Conservation (phyloP, 2,888 invertebrate genomes). For the Euphydryas editha region DNA sequence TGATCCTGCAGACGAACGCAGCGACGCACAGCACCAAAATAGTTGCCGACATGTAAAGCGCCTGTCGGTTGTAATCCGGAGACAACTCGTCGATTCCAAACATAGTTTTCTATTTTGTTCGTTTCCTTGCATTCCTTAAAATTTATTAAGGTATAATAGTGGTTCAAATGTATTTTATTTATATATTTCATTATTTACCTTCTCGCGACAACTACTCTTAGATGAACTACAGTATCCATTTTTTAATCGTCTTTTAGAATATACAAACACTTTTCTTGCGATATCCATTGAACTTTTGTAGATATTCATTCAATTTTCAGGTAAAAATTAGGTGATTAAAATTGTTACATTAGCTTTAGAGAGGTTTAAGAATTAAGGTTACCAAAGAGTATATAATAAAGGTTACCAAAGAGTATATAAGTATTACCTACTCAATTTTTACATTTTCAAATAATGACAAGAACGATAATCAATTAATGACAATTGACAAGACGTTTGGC, state of each 20-base stretch:
- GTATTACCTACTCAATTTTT: too few relatives aligned
- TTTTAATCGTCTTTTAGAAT: conserved; percentile 30
- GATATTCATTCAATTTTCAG: not conserved
- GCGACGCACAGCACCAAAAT: conserved; percentile 95
- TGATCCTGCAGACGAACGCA: conserved; percentile 92
- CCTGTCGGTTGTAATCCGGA: conserved; percentile 99
- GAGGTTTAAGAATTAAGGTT: too few relatives aligned
- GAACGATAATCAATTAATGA: too few relatives aligned
- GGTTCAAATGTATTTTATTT: not conserved
- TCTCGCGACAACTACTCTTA: conserved; percentile 4
- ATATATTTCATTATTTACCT: conserved; percentile 5
- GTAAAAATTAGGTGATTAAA: too few relatives aligned
- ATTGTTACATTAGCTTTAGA: not conserved
- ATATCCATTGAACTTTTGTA: conserved; percentile 22
- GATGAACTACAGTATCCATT: conserved; percentile 16
- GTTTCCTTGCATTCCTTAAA: not conserved
- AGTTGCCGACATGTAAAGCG: conserved; percentile 96
- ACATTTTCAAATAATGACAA: too few relatives aligned
- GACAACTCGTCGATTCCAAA: conserved; percentile 87
- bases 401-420: too few relatives aligned
- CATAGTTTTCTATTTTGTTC: conserved; percentile 6
- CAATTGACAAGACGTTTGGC: too few relatives aligned
- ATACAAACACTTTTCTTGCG: conserved; percentile 22
- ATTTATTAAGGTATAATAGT: not conserved
- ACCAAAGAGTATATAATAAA: too few relatives aligned